Evolutionary conservation across 1,140 invertebrate genomes (phyloP), one percentile per base, ranked within the genome.

Genomic region (Goniozus legneri): DNA sequence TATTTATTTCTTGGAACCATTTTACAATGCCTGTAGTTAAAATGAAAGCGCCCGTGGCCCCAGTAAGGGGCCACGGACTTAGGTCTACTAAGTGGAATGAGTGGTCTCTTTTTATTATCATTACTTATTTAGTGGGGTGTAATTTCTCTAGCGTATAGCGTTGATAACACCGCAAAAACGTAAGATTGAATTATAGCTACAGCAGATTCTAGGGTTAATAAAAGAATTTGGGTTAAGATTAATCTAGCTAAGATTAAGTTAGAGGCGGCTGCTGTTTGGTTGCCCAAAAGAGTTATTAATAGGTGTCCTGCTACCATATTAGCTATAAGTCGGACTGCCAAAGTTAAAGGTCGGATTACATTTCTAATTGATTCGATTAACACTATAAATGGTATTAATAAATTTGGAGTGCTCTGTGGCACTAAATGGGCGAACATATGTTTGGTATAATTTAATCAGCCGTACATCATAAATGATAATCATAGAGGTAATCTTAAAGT

Each of bases 301-400:
- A 85, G 65, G 63, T 84, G 83, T 0, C 83, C 83, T 10, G 83
- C 82, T 76, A 84, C 83, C 79, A 85, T 83, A 77, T 85, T 84
- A 30, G 84, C 83, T 8, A 79, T 76, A 73, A 86, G 62, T 48
- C 83, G 83, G 39, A 85, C 73, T 21, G 79, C 75, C 74, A 86
- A 69, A 2, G 82, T 85, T 62, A 73, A 60, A 7, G 82, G 83
- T 6, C 80, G 82, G 75, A 86, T 85, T 32, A 80, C 24, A 72
- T 78, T 78, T 57, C 78, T 81, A 72, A 81, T 80, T 40, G 73
- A 72, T 81, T 81, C 77, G 77, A 81, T 80, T 58, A 78, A 55
- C 27, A 82, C 75, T 85, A 82, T 84, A 84, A 73, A 78, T 82
- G 50, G 69, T 73, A 76, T 85, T 81, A 36, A 80, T 77, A 56